Evolutionary conservation across 2,797 vertebrate species (phyloP).

Genomic region (Phataginus tetradactyla): DNA sequence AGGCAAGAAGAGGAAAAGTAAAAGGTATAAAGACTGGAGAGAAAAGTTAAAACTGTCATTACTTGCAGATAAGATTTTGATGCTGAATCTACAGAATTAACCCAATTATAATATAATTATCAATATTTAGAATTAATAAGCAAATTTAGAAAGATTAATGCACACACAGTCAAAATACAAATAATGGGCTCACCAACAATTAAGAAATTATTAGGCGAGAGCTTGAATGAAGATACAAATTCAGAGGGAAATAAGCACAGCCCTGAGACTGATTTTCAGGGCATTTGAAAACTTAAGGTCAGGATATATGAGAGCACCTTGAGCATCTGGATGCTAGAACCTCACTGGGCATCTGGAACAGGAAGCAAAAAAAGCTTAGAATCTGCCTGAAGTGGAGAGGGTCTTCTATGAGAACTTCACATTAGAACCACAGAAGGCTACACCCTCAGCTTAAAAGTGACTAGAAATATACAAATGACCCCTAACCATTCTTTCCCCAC

Average conservation of each 20-base stretch:
- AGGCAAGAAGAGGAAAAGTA: not conserved
- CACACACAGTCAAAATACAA: not conserved
- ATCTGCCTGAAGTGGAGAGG: not conserved
- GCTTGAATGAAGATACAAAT: not conserved
- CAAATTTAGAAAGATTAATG: not conserved
- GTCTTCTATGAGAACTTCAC: not conserved
- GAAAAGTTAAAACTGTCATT: not conserved
- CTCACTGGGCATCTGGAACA: not conserved
- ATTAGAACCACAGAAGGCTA: not conserved
- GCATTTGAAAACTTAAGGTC: not conserved
- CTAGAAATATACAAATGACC: not conserved
- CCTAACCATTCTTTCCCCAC: not conserved
- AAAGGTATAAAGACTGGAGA: not conserved
- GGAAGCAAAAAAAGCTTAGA: not conserved
- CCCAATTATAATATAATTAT: not conserved
- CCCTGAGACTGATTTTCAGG: not conserved
- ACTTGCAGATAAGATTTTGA: not conserved
- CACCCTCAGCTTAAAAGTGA: not conserved
- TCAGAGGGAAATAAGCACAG: not conserved
- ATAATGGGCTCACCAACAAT: not conserved
- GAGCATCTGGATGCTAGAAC: not conserved
- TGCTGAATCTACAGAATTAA: not conserved
- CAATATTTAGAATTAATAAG: not conserved
- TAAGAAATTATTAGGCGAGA: not conserved
- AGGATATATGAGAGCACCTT: not conserved